Percentiles rank a stretch among this genome's conserved stretches.
Evolutionary conservation across 37 sponge, comb jelly and placozoan genomes (phyloP).

Genomic region (Agelas oroides): DNA sequence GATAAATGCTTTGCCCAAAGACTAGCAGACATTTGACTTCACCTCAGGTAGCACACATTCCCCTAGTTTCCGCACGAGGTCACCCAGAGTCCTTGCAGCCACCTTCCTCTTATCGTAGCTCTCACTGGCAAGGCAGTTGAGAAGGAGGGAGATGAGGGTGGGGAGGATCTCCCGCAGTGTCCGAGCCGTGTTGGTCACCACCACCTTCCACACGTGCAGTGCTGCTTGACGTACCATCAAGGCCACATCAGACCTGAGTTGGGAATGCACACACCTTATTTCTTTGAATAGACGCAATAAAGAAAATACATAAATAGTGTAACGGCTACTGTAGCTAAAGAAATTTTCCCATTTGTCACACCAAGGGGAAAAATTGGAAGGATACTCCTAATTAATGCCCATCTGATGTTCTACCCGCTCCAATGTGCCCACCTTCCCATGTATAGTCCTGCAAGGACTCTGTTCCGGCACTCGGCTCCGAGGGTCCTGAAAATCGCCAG

Average conservation of each 20-base stretch:
- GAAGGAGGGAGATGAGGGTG: slow-evolving; percentile 80
- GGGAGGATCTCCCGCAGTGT: slow-evolving; percentile 97
- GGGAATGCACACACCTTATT: background rate
- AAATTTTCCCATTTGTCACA: no score
- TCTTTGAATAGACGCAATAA: no score
- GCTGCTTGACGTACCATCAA: slow-evolving; percentile 94
- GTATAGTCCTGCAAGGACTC: slow-evolving; percentile 96
- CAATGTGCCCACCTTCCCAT: slow-evolving; percentile 84
- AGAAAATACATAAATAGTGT: no score
- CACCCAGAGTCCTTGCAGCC: slow-evolving; percentile 94
- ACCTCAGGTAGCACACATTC: slow-evolving; percentile 94
- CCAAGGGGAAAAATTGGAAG: no score
- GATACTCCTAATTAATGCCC: no score
- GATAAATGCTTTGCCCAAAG: no score
- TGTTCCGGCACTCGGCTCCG: slow-evolving; percentile 86
- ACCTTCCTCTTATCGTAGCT: slow-evolving; percentile 89
- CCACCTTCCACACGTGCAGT: slow-evolving; percentile 98
- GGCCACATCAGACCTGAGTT: slow-evolving; percentile 90
- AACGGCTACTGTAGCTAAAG: no score
- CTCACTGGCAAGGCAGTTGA: slow-evolving; percentile 84
- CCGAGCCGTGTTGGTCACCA: slow-evolving; percentile 94
- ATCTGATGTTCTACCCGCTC: no score
- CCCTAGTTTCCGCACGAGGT: slow-evolving; percentile 95
- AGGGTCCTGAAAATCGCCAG: slow-evolving; percentile 71
- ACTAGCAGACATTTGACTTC: no score